Evolutionary conservation across 2,797 vertebrate species (phyloP), one percentile per base, ranked within the genome.

Genomic region (Sparidentex hasta): DNA sequence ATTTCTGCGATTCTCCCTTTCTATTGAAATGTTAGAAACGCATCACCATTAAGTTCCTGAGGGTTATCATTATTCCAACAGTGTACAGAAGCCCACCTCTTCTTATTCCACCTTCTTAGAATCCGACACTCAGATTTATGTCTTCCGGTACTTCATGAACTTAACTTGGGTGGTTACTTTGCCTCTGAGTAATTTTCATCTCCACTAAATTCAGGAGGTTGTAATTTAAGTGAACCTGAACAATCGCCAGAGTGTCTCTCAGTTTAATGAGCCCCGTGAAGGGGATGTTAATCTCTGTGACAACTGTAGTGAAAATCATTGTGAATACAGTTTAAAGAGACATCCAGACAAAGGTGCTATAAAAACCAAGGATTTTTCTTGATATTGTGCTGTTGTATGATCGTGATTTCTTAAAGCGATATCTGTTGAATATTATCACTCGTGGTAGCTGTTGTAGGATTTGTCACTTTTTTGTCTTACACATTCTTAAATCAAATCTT

Each of bases 141-240:
- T 69, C 82, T 87, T 75, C 90, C 38, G 8, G 33, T 56, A 63
- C 84, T 88, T 87, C 83, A 80, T 91, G 88, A 91, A 88, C 84
- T 86, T 78, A 84, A 81, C 86, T 90, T 74, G 74, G 84, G 80
- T 68, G 63, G 82, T 85, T 90, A 83, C 87, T 80, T 87, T 83
- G 62, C 83, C 81, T 90, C 82, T 44, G 65, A 71, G 84, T 88
- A 64, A 86, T 88, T 90, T 91, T 90, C 73, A 74, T 79, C 77
- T 80, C 92, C 85, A 88, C 88, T 92, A 93, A 91, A 91, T 93
- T 94, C 92, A 87, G 85, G 89, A 91, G 88, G 93, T 87, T 92
- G 90, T 95, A 92, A 96, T 94, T 96, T 93, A 93, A 95, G 89
- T 89, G 72, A 79, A 90, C 92, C 87, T 95, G 94, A 95, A 92